Conservation (phyloP, 2,113 vertebrate species). For the Campylomormyrus tamandua region DNA sequence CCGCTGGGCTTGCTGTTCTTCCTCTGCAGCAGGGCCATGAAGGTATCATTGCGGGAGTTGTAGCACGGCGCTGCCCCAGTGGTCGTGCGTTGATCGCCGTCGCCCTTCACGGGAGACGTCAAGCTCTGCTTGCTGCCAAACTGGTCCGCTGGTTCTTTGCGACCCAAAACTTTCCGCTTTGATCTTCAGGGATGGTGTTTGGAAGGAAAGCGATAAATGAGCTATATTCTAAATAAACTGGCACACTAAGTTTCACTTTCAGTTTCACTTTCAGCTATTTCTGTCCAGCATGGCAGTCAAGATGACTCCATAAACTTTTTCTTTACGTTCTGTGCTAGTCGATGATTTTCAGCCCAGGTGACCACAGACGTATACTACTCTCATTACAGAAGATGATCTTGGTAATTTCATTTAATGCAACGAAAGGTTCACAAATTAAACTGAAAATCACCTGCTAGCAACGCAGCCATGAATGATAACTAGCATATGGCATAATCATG, state of each 20-base stretch:
- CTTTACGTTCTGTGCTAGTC: neutral
- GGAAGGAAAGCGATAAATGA: neutral
- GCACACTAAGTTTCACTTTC: neutral
- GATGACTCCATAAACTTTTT: neutral
- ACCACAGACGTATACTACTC: neutral
- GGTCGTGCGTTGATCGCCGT: slow-evolving; percentile 34
- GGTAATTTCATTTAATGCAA: neutral
- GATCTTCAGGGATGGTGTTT: slow-evolving; percentile 54
- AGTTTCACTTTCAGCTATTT: neutral
- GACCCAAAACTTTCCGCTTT: slow-evolving; percentile 74
- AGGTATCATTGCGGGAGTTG: slow-evolving; percentile 73
- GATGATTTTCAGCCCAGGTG: neutral
- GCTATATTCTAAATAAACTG: neutral
- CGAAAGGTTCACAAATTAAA: neutral
- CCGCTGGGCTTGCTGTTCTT: slow-evolving; percentile 67
- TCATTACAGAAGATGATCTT: neutral
- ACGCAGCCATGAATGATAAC: neutral
- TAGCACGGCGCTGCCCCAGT: slow-evolving; percentile 42
- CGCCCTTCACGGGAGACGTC: slow-evolving; percentile 52
- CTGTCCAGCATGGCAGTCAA: neutral
- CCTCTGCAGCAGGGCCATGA: slow-evolving; percentile 78
- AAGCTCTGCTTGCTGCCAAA: slow-evolving; percentile 58
- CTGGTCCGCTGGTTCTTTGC: slow-evolving; percentile 66
- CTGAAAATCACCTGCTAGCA: neutral
- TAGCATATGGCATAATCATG: neutral